Base-by-base conservation (phyloP, 2,888 invertebrate species). In the Schizotus pectinicornis region DNA sequence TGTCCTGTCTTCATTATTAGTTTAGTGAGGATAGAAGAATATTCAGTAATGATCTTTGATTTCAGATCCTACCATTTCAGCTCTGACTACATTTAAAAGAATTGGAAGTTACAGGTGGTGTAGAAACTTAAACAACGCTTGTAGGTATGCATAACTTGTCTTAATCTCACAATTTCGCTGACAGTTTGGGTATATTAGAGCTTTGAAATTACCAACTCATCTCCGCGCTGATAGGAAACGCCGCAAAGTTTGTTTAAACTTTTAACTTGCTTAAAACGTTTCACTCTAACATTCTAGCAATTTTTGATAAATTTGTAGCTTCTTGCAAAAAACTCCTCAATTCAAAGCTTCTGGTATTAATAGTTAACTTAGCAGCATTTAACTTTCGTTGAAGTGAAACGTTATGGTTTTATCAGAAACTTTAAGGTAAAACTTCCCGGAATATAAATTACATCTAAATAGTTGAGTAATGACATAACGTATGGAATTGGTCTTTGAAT, bases 181-280 rank as follows among this genome's bases (percentile, higher is more conserved):
- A 22, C 22, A 22, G 22, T 22, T 22, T 22, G 22, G 5, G 22
- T 22, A 22, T 22, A 22, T 22, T 22, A 22, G 22, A 22, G 14
- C 7, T 38, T n/a, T 8, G 38, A 38, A n/a, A 38, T 7, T 38
- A 38, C 11, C 37, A 12, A 7, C 14, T 3, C 7, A 13, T 14
- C 7, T 38, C 14, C 38, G 12, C 3, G 36, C 38, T 38, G 14
- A 38, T 38, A 11, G 11, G 13, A 7, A 38, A 12, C 8, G 8
- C 14, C 14, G n/a, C n/a, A n/a, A 22, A 39, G 39, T 39, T 48
- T 48, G 35, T 49, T 41, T 41, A 50, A 50, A 50, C 41, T 50
- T 39, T 11, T 11, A 39, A 41, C 41, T 39, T n/a, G 9, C 9
- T 41, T 41, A 41, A 1, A 41, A 33, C 12, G 33, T 49, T 48